phyloP scores from a whole-genome alignment of 1,140 invertebrate species.

The Olivierus martensii region DNA sequence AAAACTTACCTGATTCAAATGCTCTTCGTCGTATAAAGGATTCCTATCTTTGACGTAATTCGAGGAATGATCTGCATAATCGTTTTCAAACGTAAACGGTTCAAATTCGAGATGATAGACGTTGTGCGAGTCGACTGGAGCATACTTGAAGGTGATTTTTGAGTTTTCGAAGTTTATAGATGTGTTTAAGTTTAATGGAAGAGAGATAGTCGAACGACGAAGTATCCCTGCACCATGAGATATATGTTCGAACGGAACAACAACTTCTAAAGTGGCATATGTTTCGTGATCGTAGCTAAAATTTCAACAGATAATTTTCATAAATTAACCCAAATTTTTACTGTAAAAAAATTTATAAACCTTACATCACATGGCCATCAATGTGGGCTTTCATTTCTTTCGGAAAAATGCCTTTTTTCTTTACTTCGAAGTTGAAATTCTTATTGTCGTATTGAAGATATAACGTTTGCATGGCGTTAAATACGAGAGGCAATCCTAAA shows the following conservation, averaged over 20 bases:
- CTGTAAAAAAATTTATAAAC: not conserved
- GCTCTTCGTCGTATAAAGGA: not conserved
- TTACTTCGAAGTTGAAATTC: constrained; percentile 12
- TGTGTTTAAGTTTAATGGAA: constrained; percentile 11
- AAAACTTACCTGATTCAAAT: not conserved
- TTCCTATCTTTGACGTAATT: not conserved
- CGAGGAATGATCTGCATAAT: constrained; percentile 1
- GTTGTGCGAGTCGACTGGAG: constrained; percentile 7
- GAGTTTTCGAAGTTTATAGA: constrained; percentile 5
- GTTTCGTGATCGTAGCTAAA: constrained; percentile 9
- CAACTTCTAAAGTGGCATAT: constrained; percentile 2
- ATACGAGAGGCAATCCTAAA: constrained; percentile 13
- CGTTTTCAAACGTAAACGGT: constrained; percentile 9
- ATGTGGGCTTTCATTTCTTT: constrained; percentile 3
- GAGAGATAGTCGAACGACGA: not conserved
- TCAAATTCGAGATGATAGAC: constrained; percentile 11
- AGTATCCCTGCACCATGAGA: constrained; percentile 13
- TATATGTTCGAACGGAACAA: constrained; percentile 3
- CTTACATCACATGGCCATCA: constrained; percentile 13
- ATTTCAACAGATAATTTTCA: not conserved
- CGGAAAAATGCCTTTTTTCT: constrained; percentile 10
- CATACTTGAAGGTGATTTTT: constrained; percentile 4
- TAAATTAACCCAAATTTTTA: not conserved
- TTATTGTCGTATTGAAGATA: constrained; percentile 9
- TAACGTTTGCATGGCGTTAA: constrained; percentile 11